Percentiles rank a stretch among this genome's conserved stretches.
These are phyloP conservation scores for Polymixis lichenea DNA, from an alignment of 2,888 invertebrate species.

Conservation along the genomic window DNA sequence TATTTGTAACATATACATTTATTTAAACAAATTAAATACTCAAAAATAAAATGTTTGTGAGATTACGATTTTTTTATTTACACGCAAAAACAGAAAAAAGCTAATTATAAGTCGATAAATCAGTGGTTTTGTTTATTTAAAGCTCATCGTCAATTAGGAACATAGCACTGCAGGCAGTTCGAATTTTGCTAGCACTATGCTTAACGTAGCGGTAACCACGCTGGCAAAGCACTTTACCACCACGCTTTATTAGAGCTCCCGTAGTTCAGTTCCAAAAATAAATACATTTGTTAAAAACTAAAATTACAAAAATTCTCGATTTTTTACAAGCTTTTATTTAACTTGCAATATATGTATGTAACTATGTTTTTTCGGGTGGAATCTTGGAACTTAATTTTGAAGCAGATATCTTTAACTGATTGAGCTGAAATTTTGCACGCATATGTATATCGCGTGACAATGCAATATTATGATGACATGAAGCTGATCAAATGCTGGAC, in stretches of 20 bases:
- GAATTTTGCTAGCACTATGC: slow-evolving; percentile 24
- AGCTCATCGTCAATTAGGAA: slow-evolving; percentile 10
- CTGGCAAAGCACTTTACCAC: neutral
- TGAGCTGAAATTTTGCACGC: no score
- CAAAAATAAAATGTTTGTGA: no score
- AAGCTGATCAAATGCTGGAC: no score
- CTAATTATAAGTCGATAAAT: neutral
- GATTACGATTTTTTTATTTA: no score
- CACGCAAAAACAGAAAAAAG: neutral
- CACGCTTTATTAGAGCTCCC: neutral
- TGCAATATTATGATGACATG: no score
- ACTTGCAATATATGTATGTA: no score
- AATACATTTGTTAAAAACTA: neutral
- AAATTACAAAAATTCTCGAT: no score
- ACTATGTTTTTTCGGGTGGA: no score
- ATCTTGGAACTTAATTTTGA: no score
- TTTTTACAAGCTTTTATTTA: no score
- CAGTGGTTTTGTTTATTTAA: slow-evolving; percentile 27
- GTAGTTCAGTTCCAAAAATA: slow-evolving; percentile 2
- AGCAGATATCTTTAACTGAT: no score
- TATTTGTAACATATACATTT: neutral
- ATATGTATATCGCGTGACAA: no score
- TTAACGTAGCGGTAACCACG: slow-evolving; percentile 10
- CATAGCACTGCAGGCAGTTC: slow-evolving; percentile 23
- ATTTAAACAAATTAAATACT: neutral